Evolutionary conservation across 2,888 invertebrate species (phyloP).

Genomic region (Dryobotodes eremita): DNA sequence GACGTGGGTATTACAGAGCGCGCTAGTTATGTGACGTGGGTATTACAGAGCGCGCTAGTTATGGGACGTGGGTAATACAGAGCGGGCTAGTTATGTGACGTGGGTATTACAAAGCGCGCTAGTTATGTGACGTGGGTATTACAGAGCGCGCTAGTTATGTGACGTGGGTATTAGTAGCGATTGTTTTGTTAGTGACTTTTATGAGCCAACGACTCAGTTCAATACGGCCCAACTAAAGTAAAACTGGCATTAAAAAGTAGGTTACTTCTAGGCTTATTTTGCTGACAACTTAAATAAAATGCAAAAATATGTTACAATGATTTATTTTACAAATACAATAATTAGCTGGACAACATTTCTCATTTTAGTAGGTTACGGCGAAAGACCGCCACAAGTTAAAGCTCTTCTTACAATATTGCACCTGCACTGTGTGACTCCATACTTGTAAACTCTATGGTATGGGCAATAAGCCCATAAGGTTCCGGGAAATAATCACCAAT

Average conservation of each 20-base stretch:
- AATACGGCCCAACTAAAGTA: neutral
- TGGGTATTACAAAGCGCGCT: no score
- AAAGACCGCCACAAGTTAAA: constrained; percentile 78
- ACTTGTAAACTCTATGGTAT: constrained; percentile 42
- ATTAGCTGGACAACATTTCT: constrained; percentile 81
- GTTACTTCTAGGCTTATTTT: neutral
- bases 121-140: no score
- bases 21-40: no score
- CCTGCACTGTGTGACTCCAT: constrained; percentile 60
- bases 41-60: no score
- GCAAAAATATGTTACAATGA: constrained; percentile 74
- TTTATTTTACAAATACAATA: constrained; percentile 84
- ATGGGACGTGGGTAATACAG: no score
- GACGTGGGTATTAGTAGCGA: neutral
- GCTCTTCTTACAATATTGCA: constrained; percentile 78
- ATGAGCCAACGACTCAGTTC: neutral
- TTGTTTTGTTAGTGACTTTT: neutral
- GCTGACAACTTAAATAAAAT: constrained; percentile 44
- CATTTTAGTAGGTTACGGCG: constrained; percentile 78
- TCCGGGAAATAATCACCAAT: constrained; percentile 20
- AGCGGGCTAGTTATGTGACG: no score
- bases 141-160: neutral
- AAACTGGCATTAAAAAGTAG: neutral
- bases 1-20: neutral
- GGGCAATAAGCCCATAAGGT: constrained; percentile 29